Conservation (phyloP, 2,113 vertebrate species). For the Rhinopomastus cyanomelas region DNA sequence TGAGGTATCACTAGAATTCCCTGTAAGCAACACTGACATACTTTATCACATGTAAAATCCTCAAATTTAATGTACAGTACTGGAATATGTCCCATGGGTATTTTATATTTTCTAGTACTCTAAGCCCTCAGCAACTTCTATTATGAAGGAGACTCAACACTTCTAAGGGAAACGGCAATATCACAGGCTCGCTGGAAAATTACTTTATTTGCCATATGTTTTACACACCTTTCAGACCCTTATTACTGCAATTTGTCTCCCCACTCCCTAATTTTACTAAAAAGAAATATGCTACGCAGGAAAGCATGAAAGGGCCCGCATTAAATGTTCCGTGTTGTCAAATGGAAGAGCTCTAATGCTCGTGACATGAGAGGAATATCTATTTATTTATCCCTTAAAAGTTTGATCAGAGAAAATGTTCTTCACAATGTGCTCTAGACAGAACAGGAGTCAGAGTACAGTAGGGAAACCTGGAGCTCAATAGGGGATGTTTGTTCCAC, state of each 20-base stretch:
- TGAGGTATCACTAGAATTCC: constrained; percentile 87
- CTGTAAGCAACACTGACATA: constrained; percentile 84
- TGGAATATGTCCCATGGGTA: constrained; percentile 79
- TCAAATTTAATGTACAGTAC: constrained; percentile 87
- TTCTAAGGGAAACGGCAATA: constrained; percentile 68
- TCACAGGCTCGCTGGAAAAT: constrained; percentile 66
- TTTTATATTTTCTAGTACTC: constrained; percentile 76
- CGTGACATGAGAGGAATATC: background rate
- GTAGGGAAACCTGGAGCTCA: background rate
- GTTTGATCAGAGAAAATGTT: constrained; percentile 33
- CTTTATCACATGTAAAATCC: constrained; percentile 89
- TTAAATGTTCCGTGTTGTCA: constrained; percentile 31
- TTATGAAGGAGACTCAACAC: constrained; percentile 68
- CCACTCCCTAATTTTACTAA: constrained; percentile 58
- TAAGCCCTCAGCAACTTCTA: constrained; percentile 76
- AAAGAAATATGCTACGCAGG: constrained; percentile 24
- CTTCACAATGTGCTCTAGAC: background rate
- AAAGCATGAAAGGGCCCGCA: constrained; percentile 21
- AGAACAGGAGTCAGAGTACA: background rate
- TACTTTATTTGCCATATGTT: constrained; percentile 59
- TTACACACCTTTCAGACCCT: constrained; percentile 53
- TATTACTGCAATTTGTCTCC: constrained; percentile 55
- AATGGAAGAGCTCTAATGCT: background rate
- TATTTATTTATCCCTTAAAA: constrained; percentile 38
- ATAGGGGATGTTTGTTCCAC: background rate